phyloP scores from a whole-genome alignment of 37 sponge, comb jelly and placozoan species.

The Bolinopsis microptera region DNA sequence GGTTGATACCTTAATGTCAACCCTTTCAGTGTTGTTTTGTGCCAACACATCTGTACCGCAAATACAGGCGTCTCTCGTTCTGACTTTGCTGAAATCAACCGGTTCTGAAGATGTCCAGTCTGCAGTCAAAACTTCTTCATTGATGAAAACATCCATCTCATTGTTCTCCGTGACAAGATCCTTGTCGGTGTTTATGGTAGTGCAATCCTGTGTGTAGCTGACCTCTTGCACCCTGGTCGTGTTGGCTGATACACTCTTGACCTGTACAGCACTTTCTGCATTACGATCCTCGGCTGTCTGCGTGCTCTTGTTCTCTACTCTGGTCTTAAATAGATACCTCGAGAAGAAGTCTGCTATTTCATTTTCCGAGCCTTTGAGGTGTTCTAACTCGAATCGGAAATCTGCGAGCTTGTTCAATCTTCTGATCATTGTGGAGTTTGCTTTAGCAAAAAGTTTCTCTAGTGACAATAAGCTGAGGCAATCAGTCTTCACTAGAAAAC shows the following conservation, averaged over 20 bases:
- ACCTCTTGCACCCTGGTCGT: no score
- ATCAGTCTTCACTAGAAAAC: neutral
- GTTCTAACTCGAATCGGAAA: conserved; percentile 4
- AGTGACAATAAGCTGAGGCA: neutral
- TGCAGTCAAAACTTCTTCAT: neutral
- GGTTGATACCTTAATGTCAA: no score
- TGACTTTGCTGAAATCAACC: neutral
- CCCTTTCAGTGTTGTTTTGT: no score
- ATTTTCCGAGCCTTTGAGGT: neutral
- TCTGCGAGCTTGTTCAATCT: neutral
- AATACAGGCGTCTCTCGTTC: neutral
- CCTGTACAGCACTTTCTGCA: no score
- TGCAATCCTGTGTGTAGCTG: no score
- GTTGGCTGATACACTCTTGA: no score
- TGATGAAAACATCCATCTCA: no score
- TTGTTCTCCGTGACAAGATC: no score
- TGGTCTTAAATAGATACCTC: neutral
- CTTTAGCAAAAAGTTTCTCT: neutral
- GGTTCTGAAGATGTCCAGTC: neutral
- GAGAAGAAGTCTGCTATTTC: conserved; percentile 19
- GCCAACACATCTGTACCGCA: neutral
- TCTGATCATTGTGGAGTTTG: neutral
- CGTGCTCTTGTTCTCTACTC: neutral
- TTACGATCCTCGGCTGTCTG: no score
- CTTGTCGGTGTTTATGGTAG: no score